Evolutionary conservation across 2,113 vertebrate genomes (phyloP).

Genomic region (Aphyosemion australe): DNA sequence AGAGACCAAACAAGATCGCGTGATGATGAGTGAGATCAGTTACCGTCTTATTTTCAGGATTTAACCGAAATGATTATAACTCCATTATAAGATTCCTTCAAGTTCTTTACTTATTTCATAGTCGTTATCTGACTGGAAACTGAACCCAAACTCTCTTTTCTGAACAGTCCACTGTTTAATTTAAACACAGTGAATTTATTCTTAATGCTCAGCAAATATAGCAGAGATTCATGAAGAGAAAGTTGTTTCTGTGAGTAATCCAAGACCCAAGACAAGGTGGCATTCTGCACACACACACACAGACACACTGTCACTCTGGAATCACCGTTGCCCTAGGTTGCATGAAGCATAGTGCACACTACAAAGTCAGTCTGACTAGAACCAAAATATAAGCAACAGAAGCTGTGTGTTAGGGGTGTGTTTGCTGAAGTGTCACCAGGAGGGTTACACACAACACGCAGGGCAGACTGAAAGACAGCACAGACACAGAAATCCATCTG

Average conservation of each 20-base stretch:
- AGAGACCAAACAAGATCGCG: no score
- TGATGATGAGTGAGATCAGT: no score
- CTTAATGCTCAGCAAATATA: constrained; percentile 7
- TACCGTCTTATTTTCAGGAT: no score
- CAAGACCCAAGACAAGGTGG: constrained; percentile 25
- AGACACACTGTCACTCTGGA: constrained; percentile 31
- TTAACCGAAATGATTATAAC: no score
- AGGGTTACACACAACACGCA: constrained; percentile 31
- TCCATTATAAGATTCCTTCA: no score
- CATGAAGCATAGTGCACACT: constrained; percentile 20
- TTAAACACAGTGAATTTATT: constrained; percentile 5
- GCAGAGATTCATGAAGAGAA: constrained; percentile 36
- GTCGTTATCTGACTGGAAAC: no score
- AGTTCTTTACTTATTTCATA: no score
- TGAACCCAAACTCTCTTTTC: no score
- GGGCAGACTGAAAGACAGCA: constrained; percentile 33
- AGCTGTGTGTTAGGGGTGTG: constrained; percentile 47
- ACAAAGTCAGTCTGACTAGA: constrained; percentile 1
- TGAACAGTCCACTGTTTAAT: constrained; percentile 4
- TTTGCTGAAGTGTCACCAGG: constrained; percentile 40
- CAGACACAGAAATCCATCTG: constrained; percentile 24
- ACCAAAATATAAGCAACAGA: constrained; percentile 26
- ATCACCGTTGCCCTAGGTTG: constrained; percentile 15
- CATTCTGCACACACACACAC: constrained; percentile 39
- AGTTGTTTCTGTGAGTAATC: constrained; percentile 47